phyloP scores from a whole-genome alignment of 2,888 invertebrate species.

The Abscondita cerata region DNA sequence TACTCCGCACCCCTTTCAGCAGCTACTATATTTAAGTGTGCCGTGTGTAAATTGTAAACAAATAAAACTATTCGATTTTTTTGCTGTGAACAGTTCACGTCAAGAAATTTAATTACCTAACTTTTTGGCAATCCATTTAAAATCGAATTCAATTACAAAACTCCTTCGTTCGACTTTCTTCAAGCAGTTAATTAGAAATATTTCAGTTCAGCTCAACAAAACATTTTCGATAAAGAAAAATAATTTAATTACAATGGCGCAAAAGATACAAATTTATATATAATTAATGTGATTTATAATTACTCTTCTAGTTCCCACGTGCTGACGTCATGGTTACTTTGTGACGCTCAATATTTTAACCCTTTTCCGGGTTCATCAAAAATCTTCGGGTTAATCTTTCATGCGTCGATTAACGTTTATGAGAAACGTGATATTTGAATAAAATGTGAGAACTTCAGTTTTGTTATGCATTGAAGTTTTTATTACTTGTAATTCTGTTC shows the following conservation, averaged over 20 bases:
- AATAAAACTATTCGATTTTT: slow-evolving; percentile 18
- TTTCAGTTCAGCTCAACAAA: no score
- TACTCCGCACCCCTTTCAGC: slow-evolving; percentile 38
- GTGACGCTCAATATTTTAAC: slow-evolving; percentile 42
- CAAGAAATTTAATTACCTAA: no score
- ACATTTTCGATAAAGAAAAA: no score
- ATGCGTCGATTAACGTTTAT: background rate
- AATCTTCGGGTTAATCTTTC: slow-evolving; percentile 19
- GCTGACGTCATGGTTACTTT: slow-evolving; percentile 37
- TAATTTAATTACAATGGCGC: no score
- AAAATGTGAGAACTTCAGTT: slow-evolving; percentile 8
- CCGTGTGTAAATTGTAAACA: slow-evolving; percentile 36
- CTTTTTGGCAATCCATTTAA: no score
- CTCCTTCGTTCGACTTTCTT: no score
- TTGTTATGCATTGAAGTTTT: background rate
- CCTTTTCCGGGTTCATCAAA: slow-evolving; percentile 25
- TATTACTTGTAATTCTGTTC: background rate
- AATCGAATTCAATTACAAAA: no score
- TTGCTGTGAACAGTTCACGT: background rate
- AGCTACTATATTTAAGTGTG: slow-evolving; percentile 33
- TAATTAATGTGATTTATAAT: background rate
- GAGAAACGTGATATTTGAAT: background rate
- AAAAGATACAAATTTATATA: no score
- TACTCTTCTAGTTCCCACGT: slow-evolving; percentile 19
- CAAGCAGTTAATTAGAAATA: no score